Evolutionary conservation across 2,113 vertebrate genomes (phyloP), one percentile per base, ranked within the genome.

Genomic region (Oostethus manadensis): DNA sequence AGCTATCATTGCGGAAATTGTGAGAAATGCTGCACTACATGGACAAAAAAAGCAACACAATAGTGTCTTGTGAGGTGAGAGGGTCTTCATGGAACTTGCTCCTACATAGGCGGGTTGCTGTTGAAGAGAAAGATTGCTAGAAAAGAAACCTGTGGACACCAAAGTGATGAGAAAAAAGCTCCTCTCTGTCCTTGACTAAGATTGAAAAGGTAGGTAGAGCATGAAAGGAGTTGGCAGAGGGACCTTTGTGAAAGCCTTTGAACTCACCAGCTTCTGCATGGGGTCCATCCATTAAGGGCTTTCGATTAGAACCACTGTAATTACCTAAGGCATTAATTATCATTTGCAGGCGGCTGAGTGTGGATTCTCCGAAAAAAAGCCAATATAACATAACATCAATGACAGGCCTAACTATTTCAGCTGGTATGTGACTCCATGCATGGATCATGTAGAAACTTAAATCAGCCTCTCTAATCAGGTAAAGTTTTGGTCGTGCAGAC

Each of bases 231-330:
- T 80, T 65, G 70, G 68, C 64, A 33, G 57, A 62, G 54, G 71
- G 74, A 87, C 83, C 84, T 83, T 74, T 76, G 58, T 38, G 61
- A 70, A 74, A 74, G 78, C 61, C 66, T 76, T 77, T 79, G 77
- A 76, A 79, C 77, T 74, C 75, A 10, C 44, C 48, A 54, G 68
- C 62, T 56, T 68, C 73, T 70, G 46, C n/a, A 2, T 38, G 4
- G 67, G 76, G 69, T 70, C 74, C 62, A 82, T 70, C 74, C 62
- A 82, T 83, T 83, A 80, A 65, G 70, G 2, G 68, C 72, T 56
- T 74, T 70, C 60, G 21, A 86, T 80, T 76, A 74, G 43, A 71
- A 62, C 51, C 22, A 3, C 56, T 2, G 3, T 72, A 79, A 84
- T 83, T 75, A 73, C 68, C 42, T 1, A 9, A 71, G 64, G 50